phyloP scores from a whole-genome alignment of 2,888 invertebrate genomes.

The Agrotis clavis region DNA sequence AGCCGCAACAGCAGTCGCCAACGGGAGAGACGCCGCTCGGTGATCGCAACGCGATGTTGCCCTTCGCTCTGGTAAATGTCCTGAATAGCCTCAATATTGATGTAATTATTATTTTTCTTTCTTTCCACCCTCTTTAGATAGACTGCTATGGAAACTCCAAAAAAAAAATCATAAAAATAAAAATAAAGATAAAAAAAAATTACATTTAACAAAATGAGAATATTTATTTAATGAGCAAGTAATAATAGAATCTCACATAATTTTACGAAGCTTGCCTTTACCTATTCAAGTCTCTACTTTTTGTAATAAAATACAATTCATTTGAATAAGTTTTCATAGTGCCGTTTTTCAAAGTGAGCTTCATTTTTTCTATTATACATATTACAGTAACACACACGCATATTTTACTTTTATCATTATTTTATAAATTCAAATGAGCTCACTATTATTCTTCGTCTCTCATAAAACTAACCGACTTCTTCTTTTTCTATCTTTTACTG shows the following conservation, averaged over 20 bases:
- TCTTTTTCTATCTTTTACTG: slow-evolving; percentile 9
- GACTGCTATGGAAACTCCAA: slow-evolving; percentile 70
- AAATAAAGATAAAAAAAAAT: background rate
- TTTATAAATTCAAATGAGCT: slow-evolving; percentile 46
- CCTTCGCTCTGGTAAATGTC: slow-evolving; percentile 90
- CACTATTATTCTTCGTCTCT: slow-evolving; percentile 39
- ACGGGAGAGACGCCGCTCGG: slow-evolving; percentile 84
- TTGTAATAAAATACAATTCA: slow-evolving; percentile 61
- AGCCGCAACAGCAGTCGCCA: slow-evolving; percentile 88
- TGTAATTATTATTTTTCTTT: slow-evolving; percentile 85
- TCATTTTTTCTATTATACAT: slow-evolving; percentile 51
- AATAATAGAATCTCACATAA: slow-evolving; percentile 49
- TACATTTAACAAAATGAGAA: slow-evolving; percentile 14
- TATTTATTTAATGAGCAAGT: slow-evolving; percentile 30
- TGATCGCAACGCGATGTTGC: slow-evolving; percentile 87
- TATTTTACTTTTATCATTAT: slow-evolving; percentile 26
- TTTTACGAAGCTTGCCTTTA: slow-evolving; percentile 56
- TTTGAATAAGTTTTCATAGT: slow-evolving; percentile 70
- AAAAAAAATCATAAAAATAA: background rate
- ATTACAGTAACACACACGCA: slow-evolving; percentile 47
- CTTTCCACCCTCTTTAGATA: slow-evolving; percentile 64
- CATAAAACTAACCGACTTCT: slow-evolving; percentile 22
- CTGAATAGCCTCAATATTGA: slow-evolving; percentile 90
- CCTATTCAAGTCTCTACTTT: slow-evolving; percentile 51
- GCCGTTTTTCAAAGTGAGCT: slow-evolving; percentile 58